These are phyloP conservation scores for Ypsolopha sequella DNA, from an alignment of 2,888 invertebrate species.

Conservation along the genomic window DNA sequence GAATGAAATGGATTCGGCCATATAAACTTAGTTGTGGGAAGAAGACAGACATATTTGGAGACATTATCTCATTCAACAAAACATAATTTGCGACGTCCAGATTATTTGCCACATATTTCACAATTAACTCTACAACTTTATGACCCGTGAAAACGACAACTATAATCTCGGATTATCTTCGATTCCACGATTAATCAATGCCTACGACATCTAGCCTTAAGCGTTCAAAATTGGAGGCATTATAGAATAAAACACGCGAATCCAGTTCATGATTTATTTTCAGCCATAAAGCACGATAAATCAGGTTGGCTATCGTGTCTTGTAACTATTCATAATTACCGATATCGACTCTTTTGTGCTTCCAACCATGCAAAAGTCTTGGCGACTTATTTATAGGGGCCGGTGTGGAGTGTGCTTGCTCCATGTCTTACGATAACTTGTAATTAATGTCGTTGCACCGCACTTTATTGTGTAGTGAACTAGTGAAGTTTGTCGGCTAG, in stretches of 20 bases:
- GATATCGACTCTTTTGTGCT: constrained; percentile 48
- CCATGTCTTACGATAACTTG: constrained; percentile 48
- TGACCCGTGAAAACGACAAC: constrained; percentile 22
- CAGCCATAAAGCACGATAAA: constrained; percentile 33
- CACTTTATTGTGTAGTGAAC: constrained; percentile 42
- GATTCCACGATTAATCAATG: constrained; percentile 31
- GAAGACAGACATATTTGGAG: not conserved
- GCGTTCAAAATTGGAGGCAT: constrained; percentile 27
- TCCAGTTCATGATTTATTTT: constrained; percentile 21
- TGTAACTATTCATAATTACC: constrained; percentile 47
- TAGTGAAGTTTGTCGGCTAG: constrained; percentile 18
- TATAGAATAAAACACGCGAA: constrained; percentile 18
- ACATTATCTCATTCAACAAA: not conserved
- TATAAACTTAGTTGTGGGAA: not conserved
- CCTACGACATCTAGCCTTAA: constrained; percentile 28
- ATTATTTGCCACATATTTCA: constrained; percentile 1
- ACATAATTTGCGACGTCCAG: not conserved
- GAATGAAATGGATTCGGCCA: not conserved
- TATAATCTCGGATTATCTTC: constrained; percentile 39
- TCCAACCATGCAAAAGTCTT: constrained; percentile 39
- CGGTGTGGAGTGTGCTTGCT: constrained; percentile 13
- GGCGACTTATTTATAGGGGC: constrained; percentile 34
- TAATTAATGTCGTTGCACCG: constrained; percentile 50
- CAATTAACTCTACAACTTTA: not conserved
- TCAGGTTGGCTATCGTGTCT: constrained; percentile 36